Evolutionary conservation across 2,888 invertebrate genomes (phyloP).

Genomic region (Orchesella flavescens): DNA sequence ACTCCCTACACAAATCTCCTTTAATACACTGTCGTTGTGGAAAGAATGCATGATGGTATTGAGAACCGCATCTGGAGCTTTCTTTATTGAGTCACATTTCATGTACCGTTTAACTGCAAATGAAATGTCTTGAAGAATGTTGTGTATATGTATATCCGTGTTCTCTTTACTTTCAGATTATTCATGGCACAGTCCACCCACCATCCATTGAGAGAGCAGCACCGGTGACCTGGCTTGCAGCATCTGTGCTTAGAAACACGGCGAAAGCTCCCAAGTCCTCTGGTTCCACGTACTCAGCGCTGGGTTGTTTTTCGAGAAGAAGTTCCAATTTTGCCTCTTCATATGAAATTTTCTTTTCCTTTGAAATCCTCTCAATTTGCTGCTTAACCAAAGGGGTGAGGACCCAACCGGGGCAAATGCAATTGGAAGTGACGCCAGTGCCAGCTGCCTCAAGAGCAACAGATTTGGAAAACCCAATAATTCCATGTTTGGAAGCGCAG

Average conservation of each 20-base stretch:
- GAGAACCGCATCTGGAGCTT: too few species aligned
- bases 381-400: constrained; percentile 70
- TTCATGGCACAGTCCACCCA: constrained; percentile 46
- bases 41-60: too few species aligned
- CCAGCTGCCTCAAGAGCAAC: constrained; percentile 73
- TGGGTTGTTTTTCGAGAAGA: constrained; percentile 55
- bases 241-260: constrained; percentile 58
- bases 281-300: constrained; percentile 51
- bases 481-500: constrained; percentile 73
- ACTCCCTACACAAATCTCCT: not conserved
- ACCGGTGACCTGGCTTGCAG: constrained; percentile 50
- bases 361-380: constrained; percentile 64
- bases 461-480: constrained; percentile 73
- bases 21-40: not conserved
- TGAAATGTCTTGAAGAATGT: not conserved
- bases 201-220: constrained; percentile 58
- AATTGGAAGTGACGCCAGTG: constrained; percentile 73
- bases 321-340: constrained; percentile 43
- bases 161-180: not conserved
- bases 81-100: too few species aligned
- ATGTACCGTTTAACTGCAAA: too few species aligned
- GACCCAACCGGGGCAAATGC: constrained; percentile 73
- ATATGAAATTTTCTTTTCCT: constrained; percentile 45
- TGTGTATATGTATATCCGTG: not conserved
- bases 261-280: constrained; percentile 56